Conservation (phyloP, 1,140 invertebrate species). For the Chlorops oryzae region DNA sequence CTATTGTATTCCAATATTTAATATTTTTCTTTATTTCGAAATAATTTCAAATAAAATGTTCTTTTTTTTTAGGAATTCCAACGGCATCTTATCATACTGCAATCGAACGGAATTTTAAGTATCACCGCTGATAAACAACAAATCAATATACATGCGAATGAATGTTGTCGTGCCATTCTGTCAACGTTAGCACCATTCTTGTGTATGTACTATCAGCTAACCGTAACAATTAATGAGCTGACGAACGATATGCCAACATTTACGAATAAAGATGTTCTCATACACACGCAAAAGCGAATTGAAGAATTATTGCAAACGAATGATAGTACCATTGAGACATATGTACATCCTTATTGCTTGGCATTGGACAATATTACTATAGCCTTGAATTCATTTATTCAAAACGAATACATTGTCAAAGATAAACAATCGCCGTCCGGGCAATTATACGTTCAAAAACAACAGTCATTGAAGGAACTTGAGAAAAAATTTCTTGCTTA, state of each 20-base stretch:
- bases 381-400: slow-evolving; percentile 36
- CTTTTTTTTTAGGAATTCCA: slow-evolving; percentile 11
- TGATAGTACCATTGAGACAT: slow-evolving; percentile 23
- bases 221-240: slow-evolving; percentile 34
- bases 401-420: slow-evolving; percentile 16
- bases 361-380: slow-evolving; percentile 52
- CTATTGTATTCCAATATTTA: no score
- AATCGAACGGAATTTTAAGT: slow-evolving; percentile 4
- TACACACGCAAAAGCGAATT: slow-evolving; percentile 50
- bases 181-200: slow-evolving; percentile 37
- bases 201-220: slow-evolving; percentile 38
- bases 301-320: slow-evolving; percentile 45
- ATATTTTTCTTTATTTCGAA: slow-evolving; percentile 9
- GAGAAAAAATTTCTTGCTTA: slow-evolving; percentile 32
- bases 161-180: slow-evolving; percentile 30
- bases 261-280: slow-evolving; percentile 49
- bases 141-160: slow-evolving; percentile 32
- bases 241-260: slow-evolving; percentile 19
- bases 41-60: no score
- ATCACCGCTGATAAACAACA: slow-evolving; percentile 9
- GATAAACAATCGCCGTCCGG: not conserved
- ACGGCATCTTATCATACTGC: slow-evolving; percentile 7
- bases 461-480: slow-evolving; percentile 24
- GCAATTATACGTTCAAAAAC: no score
- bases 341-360: slow-evolving; percentile 57